phyloP scores from a whole-genome alignment of 1,140 invertebrate genomes.

The Tetragnatha versicolor region DNA sequence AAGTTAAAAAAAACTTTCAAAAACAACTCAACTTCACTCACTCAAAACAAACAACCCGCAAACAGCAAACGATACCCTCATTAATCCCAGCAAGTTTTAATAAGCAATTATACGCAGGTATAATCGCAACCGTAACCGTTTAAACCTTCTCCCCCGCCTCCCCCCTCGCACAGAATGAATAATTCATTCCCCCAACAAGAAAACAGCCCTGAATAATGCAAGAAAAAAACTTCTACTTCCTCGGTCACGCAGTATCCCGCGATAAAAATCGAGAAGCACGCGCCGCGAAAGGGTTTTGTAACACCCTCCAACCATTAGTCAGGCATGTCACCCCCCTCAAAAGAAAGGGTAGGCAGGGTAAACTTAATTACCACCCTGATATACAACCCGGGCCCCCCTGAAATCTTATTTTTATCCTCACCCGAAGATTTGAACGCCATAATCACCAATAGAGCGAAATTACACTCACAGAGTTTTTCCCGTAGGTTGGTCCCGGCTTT shows the following conservation, averaged over 20 bases:
- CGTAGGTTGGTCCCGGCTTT: not conserved
- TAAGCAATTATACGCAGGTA: no score
- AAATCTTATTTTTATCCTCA: constrained; percentile 29
- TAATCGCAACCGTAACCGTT: no score
- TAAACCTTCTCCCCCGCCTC: no score
- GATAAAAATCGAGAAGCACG: constrained; percentile 49
- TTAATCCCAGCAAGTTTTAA: no score
- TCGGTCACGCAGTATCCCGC: constrained; percentile 34
- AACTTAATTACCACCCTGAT: constrained; percentile 47
- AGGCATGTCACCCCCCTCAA: constrained; percentile 33
- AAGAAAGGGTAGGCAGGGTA: not conserved
- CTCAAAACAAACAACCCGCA: no score
- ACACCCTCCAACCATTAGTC: constrained; percentile 45
- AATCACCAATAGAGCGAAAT: constrained; percentile 39
- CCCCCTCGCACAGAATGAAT: not conserved
- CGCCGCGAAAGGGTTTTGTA: constrained; percentile 31
- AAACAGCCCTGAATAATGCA: constrained; percentile 42
- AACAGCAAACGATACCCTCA: no score
- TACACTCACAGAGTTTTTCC: constrained; percentile 8
- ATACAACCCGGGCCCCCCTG: constrained; percentile 1
- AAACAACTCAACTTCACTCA: no score
- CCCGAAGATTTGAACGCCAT: constrained; percentile 31
- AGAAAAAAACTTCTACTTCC: not conserved
- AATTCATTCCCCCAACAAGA: constrained; percentile 1
- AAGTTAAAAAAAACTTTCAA: no score